Base-by-base conservation (phyloP, 2,888 invertebrate species). In the Xiphydria camelus region DNA sequence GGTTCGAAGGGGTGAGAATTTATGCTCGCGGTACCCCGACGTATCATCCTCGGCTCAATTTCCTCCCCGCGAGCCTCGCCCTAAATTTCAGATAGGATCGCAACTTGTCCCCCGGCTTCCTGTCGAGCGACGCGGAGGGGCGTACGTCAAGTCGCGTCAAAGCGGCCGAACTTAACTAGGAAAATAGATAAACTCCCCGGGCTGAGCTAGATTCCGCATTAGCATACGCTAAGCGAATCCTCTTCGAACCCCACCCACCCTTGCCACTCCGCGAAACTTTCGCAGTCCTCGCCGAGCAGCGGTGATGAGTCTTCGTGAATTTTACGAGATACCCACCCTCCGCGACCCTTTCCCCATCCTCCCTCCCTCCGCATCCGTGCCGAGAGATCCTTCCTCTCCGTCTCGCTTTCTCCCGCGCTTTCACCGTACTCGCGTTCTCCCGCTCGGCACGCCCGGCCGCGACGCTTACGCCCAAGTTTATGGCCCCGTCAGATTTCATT, bases 11-110 rank as follows among this genome's bases (percentile, higher is more conserved):
- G n/a, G n/a, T n/a, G n/a, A n/a, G n/a, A n/a, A n/a, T n/a, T n/a
- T n/a, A n/a, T n/a, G 10, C 1, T 25, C n/a, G 21, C 12, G 36
- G 25, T 10, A 23, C 36, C 12, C 12, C 35, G 18, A 12, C 15
- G 19, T 23, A 36, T 37, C 41, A 21, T 20, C 45, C 62, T 62
- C 55, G 66, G 67, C 68, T 70, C 69, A 69, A 70, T 67, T 68
- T 67, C 66, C 66, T 61, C 48, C 39, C 45, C 50, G 50, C 59
- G 47, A 53, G 53, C 63, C 58, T 29, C 12, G 29, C 64, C 64
- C 66, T 64, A 67, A 68, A 70, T 70, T 70, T 61, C 55, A 60
- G 71, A 71, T 70, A 69, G 63, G 56, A 61, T 64, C 68, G 41
- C 68, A 70, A 34, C 34, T 34, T 34, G 34, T 34, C 34, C 34